These are phyloP conservation scores for Pempheris klunzingeri DNA, from an alignment of 2,797 vertebrate genomes.

Conservation along the genomic window DNA sequence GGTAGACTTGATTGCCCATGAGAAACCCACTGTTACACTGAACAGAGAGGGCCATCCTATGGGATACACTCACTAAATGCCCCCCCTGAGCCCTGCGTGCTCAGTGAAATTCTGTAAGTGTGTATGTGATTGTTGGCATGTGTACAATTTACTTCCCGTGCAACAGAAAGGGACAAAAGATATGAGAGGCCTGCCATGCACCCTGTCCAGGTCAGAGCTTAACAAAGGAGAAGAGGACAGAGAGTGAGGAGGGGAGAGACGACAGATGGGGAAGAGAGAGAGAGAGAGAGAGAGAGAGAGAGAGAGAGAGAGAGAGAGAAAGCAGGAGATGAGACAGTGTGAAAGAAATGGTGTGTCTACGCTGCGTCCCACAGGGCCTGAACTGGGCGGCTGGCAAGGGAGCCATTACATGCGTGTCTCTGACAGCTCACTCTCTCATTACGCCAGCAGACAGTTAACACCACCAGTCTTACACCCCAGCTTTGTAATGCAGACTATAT, in stretches of 20 bases:
- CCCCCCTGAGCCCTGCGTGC: conserved; percentile 57
- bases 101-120: conserved; percentile 49
- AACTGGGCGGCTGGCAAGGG: conserved; percentile 83
- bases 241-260: conserved; percentile 27
- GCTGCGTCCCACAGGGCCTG: conserved; percentile 81
- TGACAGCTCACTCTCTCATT: conserved; percentile 88
- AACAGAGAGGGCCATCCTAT: conserved; percentile 54
- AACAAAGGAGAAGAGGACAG: conserved; percentile 45
- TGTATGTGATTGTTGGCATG: conserved; percentile 51
- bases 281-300: conserved; percentile 21
- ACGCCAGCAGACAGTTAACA: conserved; percentile 81
- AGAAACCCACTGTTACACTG: conserved; percentile 58
- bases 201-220: conserved; percentile 68
- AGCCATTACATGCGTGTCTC: conserved; percentile 83
- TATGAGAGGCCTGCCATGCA: conserved; percentile 47
- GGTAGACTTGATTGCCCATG: conserved; percentile 60
- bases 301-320: conserved; percentile 28
- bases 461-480: conserved; percentile 58
- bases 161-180: conserved; percentile 52
- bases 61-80: conserved; percentile 65
- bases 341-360: conserved; percentile 74
- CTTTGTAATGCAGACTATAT: conserved; percentile 69
- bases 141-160: conserved; percentile 41
- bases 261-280: conserved; percentile 20
- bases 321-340: conserved; percentile 60